phyloP scores from a whole-genome alignment of 2,888 invertebrate genomes.

The Drosophila paramelanica region DNA sequence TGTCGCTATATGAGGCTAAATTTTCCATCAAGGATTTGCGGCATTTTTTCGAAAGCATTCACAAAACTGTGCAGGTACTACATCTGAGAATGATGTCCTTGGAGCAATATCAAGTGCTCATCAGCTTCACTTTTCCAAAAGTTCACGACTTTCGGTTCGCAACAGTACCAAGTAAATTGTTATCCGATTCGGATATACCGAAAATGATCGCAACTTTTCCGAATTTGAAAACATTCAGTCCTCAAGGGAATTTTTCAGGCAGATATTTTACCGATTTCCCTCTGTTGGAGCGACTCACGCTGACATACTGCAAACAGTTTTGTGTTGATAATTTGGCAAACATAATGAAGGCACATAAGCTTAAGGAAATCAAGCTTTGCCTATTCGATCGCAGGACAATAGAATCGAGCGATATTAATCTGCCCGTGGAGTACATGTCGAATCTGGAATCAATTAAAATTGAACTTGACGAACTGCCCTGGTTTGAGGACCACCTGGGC shows the following conservation, averaged over 20 bases:
- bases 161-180: constrained; percentile 4
- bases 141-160: constrained; percentile 62
- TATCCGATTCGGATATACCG: constrained; percentile 47
- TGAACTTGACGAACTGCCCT: constrained; percentile 46
- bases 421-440: constrained; percentile 39
- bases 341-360: constrained; percentile 36
- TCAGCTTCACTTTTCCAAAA: constrained; percentile 34
- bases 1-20: constrained; percentile 40
- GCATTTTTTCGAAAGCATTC: constrained; percentile 40
- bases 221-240: constrained; percentile 59
- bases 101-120: constrained; percentile 30
- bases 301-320: constrained; percentile 51
- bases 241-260: constrained; percentile 57
- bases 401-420: not conserved
- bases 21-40: constrained; percentile 26
- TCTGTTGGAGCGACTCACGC: constrained; percentile 47
- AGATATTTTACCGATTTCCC: constrained; percentile 33
- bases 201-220: constrained; percentile 51
- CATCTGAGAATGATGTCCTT: constrained; percentile 37
- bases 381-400: constrained; percentile 26
- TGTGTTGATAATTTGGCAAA: constrained; percentile 23
- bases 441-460: constrained; percentile 49
- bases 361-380: constrained; percentile 52
- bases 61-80: constrained; percentile 23
- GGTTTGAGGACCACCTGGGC: constrained; percentile 42